Evolutionary conservation across 2,888 invertebrate species (phyloP).

Genomic region (Sinohyriopsis cumingii): DNA sequence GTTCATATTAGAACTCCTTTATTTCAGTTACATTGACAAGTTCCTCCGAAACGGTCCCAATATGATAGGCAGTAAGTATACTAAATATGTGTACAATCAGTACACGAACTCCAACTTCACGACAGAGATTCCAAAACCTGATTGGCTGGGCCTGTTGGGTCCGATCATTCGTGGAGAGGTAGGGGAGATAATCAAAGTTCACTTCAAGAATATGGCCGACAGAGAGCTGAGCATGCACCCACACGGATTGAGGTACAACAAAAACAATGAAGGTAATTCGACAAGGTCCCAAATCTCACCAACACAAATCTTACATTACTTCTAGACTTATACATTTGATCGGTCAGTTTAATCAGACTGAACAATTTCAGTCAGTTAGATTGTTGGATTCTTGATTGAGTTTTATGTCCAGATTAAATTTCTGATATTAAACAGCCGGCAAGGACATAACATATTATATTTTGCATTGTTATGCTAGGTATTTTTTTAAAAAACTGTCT

Average conservation of each 20-base stretch:
- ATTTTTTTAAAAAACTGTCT: too few species aligned
- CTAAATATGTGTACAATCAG: slow-evolving; percentile 38
- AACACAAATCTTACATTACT: too few species aligned
- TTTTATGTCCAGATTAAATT: too few species aligned
- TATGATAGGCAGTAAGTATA: slow-evolving; percentile 36
- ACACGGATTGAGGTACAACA: slow-evolving; percentile 39
- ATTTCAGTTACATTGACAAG: slow-evolving; percentile 10
- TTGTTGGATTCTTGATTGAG: too few species aligned
- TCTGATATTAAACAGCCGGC: too few species aligned
- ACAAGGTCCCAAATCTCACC: too few species aligned
- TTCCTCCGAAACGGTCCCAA: slow-evolving; percentile 20
- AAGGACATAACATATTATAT: too few species aligned
- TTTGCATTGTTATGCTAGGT: too few species aligned
- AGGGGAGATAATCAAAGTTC: slow-evolving; percentile 38
- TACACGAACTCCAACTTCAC: slow-evolving; percentile 45
- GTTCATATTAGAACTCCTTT: not conserved
- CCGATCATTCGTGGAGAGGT: slow-evolving; percentile 39
- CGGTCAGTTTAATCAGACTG: too few species aligned
- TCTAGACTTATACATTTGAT: too few species aligned
- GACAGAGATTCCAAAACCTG: slow-evolving; percentile 21
- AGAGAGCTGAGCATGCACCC: slow-evolving; percentile 35
- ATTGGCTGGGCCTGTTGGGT: slow-evolving; percentile 32
- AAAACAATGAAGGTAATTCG: slow-evolving; percentile 35
- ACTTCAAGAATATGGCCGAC: slow-evolving; percentile 32
- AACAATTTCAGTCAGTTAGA: too few species aligned